Evolutionary conservation across 2,113 vertebrate species (phyloP), one percentile per base, ranked within the genome.

Genomic region (Bostrychus sinensis): DNA sequence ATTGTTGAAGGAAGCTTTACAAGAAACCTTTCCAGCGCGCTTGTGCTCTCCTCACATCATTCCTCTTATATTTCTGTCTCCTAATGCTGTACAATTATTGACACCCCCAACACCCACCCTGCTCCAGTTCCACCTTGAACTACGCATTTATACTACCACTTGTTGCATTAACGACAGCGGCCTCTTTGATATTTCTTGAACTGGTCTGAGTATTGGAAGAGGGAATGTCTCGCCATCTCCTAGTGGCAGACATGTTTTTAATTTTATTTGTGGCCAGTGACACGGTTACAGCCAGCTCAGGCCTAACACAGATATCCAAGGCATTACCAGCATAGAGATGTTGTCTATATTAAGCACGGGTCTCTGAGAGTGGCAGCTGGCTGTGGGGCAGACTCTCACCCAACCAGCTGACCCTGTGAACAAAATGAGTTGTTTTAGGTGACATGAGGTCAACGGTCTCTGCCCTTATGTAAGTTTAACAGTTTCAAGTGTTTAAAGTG

Each of bases 301-400:
- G 28, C 11, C n/a, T 23, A 56, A 70, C 73, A 48, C 58, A 75
- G 36, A 80, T 50, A 70, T 60, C 50, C 66, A 76, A 43, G 63
- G 60, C 32, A 54, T 60, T 59, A 64, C 23, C 37, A 30, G 42
- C 23, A 22, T 45, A 9, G 3, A 16, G 55, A 59, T 28, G 57
- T 50, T 13, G 57, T 79, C 87, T 90, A 89, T 81, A 88, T 87
- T 84, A 86, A 82, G 86, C 75, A 14, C 58, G 12, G 19, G 86
- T 87, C 75, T 87, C 87, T 56, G 75, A 69, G 82, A 82, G 79
- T 75, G 70, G 82, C 88, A 86, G 84, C 81, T 90, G 86, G 51
- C 76, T 60, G 54, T 39, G 9, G 2, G 86, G 83, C 82, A 85
- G 78, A 86, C 53, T 81, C 50, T 34, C 11, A 9, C 32, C 69